These are phyloP conservation scores for Anodontia alba DNA, from an alignment of 2,888 invertebrate genomes.

Conservation along the genomic window DNA sequence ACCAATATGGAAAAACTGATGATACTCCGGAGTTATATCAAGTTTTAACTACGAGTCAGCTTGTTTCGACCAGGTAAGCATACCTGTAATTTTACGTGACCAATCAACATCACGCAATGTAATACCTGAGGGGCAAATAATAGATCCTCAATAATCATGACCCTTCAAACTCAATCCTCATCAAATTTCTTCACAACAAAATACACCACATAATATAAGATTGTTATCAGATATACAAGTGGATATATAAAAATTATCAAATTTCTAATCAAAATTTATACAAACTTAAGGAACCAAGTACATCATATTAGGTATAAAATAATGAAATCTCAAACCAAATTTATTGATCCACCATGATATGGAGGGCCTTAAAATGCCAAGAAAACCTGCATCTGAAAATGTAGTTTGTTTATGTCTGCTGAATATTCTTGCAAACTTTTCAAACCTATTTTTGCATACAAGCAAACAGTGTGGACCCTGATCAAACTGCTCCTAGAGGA, in stretches of 20 bases:
- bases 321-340: neutral
- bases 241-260: neutral
- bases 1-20: neutral
- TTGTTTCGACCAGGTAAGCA: neutral
- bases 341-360: neutral
- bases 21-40: neutral
- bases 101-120: neutral
- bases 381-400: no score
- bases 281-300: no score
- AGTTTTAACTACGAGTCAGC: neutral
- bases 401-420: no score
- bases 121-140: slow-evolving; percentile 4
- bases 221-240: neutral
- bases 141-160: slow-evolving; percentile 16
- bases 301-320: neutral
- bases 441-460: no score
- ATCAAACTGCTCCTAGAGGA: no score
- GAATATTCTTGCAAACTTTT: no score
- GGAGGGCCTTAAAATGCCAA: no score
- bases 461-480: no score
- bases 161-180: neutral
- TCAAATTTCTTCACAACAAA: slow-evolving; percentile 12
- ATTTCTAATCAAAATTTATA: neutral
- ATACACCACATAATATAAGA: neutral
- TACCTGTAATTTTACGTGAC: slow-evolving; percentile 1